phyloP scores from a whole-genome alignment of 2,113 vertebrate genomes.

The Halcyon malimbica region DNA sequence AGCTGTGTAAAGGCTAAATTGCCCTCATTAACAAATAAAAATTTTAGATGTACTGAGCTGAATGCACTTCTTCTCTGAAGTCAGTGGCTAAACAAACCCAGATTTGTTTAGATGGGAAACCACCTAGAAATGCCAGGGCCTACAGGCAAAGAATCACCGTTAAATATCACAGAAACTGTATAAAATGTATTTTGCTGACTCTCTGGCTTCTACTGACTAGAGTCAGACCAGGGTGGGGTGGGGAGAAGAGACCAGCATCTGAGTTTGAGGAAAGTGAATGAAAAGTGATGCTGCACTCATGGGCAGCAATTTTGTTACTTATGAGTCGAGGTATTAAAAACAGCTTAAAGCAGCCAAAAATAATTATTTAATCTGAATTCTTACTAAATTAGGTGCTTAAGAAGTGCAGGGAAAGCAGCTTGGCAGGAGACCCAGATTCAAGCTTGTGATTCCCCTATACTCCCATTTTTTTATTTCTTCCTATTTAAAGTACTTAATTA shows the following conservation, averaged over 20 bases:
- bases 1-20: background rate
- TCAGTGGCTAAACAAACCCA: background rate
- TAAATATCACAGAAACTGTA: background rate
- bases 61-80: background rate
- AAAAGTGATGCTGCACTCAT: background rate
- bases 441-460: background rate
- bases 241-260: background rate
- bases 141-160: background rate
- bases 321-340: background rate
- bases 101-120: background rate
- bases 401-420: background rate
- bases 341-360: background rate
- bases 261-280: background rate
- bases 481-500: constrained; percentile 70
- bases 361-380: constrained; percentile 17
- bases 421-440: background rate
- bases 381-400: constrained; percentile 34
- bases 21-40: background rate
- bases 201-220: background rate
- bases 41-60: background rate
- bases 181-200: background rate
- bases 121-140: background rate
- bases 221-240: rapidly evolving
- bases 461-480: constrained; percentile 10
- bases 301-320: background rate